Conservation (phyloP, 1,140 invertebrate species). For the Anoplolepis gracilipes region DNA sequence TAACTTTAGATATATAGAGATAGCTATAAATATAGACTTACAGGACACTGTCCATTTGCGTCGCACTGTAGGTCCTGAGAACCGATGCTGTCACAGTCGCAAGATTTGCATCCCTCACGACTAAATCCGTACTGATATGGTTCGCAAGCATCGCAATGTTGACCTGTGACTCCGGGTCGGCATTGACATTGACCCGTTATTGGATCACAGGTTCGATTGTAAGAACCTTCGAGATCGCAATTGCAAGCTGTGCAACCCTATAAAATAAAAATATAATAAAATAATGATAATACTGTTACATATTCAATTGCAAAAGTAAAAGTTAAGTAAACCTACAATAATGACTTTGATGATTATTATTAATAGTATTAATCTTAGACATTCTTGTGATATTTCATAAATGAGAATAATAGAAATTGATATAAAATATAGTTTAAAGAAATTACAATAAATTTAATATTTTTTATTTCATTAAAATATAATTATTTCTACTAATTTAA, state of each 20-base stretch:
- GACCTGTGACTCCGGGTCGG: slow-evolving; percentile 93
- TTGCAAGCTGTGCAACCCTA: slow-evolving; percentile 94
- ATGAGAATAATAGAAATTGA: background rate
- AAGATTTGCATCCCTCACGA: slow-evolving; percentile 92
- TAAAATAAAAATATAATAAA: slow-evolving; percentile 41
- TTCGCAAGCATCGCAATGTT: slow-evolving; percentile 93
- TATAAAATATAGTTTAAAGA: background rate
- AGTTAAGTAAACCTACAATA: too few relatives aligned
- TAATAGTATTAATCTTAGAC: too few relatives aligned
- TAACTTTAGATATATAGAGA: background rate
- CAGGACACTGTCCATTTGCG: slow-evolving; percentile 93
- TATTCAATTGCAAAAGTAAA: too few relatives aligned
- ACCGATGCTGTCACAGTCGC: slow-evolving; percentile 96
- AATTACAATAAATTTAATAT: background rate
- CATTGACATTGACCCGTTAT: slow-evolving; percentile 95
- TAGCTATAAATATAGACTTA: slow-evolving; percentile 78
- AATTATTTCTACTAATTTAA: slow-evolving; percentile 14
- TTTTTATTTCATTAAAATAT: slow-evolving; percentile 16
- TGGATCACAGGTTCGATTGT: slow-evolving; percentile 93
- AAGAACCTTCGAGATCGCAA: slow-evolving; percentile 94
- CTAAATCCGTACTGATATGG: slow-evolving; percentile 96
- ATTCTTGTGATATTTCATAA: too few relatives aligned
- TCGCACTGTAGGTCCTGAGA: slow-evolving; percentile 94
- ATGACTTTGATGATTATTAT: too few relatives aligned
- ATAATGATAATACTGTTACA: too few relatives aligned